Evolutionary conservation across 2,113 vertebrate genomes (phyloP).

Genomic region (Scytalopus superciliaris): DNA sequence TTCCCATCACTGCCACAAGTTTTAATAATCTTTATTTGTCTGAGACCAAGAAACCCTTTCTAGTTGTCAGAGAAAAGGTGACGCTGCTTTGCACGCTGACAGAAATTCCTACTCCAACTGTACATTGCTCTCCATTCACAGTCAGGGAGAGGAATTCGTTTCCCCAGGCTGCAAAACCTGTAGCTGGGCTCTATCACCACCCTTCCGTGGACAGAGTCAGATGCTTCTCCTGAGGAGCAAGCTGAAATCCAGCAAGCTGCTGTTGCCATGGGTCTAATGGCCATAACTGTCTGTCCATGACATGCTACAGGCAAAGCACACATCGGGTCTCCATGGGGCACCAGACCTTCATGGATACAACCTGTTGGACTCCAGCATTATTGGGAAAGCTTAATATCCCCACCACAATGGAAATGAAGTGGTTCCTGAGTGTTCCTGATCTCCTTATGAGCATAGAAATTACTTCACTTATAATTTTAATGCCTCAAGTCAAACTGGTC

Average conservation of each 20-base stretch:
- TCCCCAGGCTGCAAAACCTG: background rate
- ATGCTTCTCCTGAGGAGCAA: background rate
- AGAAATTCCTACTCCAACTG: background rate
- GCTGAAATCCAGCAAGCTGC: background rate
- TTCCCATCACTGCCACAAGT: constrained; percentile 54
- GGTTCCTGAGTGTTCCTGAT: background rate
- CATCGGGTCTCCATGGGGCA: background rate
- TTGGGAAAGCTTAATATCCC: background rate
- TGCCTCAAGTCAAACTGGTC: background rate
- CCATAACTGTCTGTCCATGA: background rate
- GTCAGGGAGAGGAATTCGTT: background rate
- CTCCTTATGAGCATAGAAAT: background rate
- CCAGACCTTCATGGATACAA: background rate
- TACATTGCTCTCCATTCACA: rapidly evolving
- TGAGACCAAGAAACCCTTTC: constrained; percentile 20
- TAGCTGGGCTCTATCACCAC: background rate
- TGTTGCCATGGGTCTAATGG: background rate
- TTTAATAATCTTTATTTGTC: constrained; percentile 45
- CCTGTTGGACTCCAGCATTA: background rate
- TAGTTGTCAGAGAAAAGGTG: background rate
- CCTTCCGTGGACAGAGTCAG: background rate
- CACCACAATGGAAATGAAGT: background rate
- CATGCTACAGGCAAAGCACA: background rate
- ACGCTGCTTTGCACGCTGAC: background rate
- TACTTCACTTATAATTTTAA: background rate